Base-by-base conservation (phyloP, 2,888 invertebrate genomes). In the Apamea anceps region DNA sequence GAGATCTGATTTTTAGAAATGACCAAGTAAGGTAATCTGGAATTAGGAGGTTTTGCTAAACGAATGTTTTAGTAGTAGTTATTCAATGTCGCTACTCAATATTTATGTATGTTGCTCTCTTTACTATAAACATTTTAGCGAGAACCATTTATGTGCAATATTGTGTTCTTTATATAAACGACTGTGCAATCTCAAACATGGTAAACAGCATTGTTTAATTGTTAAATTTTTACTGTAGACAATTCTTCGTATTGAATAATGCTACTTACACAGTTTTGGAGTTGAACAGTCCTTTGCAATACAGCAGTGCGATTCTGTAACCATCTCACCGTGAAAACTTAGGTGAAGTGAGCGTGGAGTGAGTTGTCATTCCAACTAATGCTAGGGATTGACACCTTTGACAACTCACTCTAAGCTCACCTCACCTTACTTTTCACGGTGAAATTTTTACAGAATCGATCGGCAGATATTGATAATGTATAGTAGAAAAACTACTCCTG, bases 1-100 rank as follows among this genome's bases (percentile, higher is more conserved):
- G 65, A 88, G 91, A 91, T 91, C 91, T 91, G 91, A 90, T 88
- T 82, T 81, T 82, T 82, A 63, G 84, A 88, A 85, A 85, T 89
- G 90, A 89, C 90, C 87, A 89, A 89, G 84, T 88, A 84, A 87
- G 80, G 87, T 79, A 84, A 83, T 89, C 90, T 89, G 90, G 89
- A 87, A 86, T 86, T 75, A 75, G 79, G 86, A 85, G 66, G 80
- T 87, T 86, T 86, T 86, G 75, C 84, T 81, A 79, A 80, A 84
- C 77, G 77, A 79, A 80, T 80, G 74, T 74, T 73, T 82, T 78
- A 82, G 81, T 74, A 84, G 81, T 82, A 77, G 77, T 75, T 76
- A 82, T 68, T 86, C 25, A 78, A 80, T 89, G 89, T 88, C 67
- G 85, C 88, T 88, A 88, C 81, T 80, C 70, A 77, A 81, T 85